A percentile compares a stretch with the other conserved stretches of the same genome.
These are phyloP conservation scores for Catocala fraxini DNA, from an alignment of 2,888 invertebrate species.

Conservation along the genomic window DNA sequence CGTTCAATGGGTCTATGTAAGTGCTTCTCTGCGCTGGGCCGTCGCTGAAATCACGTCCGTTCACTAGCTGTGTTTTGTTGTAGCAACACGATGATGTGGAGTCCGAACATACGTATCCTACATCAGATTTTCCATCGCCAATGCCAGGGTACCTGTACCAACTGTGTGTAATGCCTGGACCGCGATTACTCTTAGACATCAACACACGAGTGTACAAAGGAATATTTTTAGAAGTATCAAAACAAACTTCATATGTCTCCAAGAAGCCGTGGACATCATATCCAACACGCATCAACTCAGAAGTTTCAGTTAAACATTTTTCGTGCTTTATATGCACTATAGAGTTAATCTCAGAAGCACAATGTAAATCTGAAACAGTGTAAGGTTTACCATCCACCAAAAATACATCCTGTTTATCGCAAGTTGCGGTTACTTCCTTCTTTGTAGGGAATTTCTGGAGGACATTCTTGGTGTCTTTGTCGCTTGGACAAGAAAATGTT, in stretches of 20 bases:
- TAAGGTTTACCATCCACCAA: slow-evolving; percentile 25
- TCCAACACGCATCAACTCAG: slow-evolving; percentile 46
- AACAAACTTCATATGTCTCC: slow-evolving; percentile 47
- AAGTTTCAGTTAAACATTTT: slow-evolving; percentile 32
- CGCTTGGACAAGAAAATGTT: slow-evolving; percentile 35
- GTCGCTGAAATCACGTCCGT: slow-evolving; percentile 40
- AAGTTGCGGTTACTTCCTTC: slow-evolving; percentile 30
- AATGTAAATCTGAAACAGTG: slow-evolving; percentile 41
- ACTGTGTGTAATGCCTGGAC: neutral
- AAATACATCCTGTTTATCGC: slow-evolving; percentile 37
- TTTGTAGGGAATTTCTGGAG: slow-evolving; percentile 32
- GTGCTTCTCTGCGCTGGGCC: slow-evolving; percentile 42
- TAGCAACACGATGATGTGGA: slow-evolving; percentile 39
- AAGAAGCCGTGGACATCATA: slow-evolving; percentile 36
- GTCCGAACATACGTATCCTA: slow-evolving; percentile 32
- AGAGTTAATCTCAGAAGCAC: slow-evolving; percentile 31
- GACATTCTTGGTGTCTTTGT: slow-evolving; percentile 21
- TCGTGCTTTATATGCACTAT: slow-evolving; percentile 22
- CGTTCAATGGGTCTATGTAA: slow-evolving; percentile 49
- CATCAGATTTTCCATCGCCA: slow-evolving; percentile 3
- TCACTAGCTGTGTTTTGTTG: slow-evolving; percentile 45
- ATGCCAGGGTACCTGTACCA: slow-evolving; percentile 37
- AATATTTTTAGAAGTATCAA: slow-evolving; percentile 29
- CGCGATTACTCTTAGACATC: slow-evolving; percentile 20
- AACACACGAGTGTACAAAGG: slow-evolving; percentile 35